Percentiles rank a stretch among this genome's conserved stretches.
Evolutionary conservation across 1,140 invertebrate genomes (phyloP).

Genomic region (Limonius californicus): DNA sequence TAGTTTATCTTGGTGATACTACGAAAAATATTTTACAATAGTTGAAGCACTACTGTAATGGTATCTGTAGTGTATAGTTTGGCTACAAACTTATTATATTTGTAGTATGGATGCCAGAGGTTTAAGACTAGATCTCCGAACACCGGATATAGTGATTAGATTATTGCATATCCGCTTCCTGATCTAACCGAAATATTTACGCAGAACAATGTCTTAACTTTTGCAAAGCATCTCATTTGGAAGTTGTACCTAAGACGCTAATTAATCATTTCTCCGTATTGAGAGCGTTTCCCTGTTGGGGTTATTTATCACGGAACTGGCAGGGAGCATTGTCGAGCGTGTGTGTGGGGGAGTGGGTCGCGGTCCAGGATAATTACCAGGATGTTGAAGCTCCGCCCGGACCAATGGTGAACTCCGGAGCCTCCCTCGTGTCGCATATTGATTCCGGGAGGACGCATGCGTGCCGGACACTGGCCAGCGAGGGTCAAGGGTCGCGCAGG

Average conservation of each 20-base stretch:
- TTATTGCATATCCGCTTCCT: background rate
- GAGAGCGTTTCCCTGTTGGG: conserved; percentile 45
- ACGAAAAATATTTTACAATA: too few species aligned
- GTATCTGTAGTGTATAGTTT: too few species aligned
- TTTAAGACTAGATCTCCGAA: too few species aligned
- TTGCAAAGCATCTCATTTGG: conserved; percentile 9
- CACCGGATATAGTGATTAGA: too few species aligned
- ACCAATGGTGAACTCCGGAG: conserved; percentile 32
- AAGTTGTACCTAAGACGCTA: conserved; percentile 33
- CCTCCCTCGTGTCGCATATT: conserved; percentile 22
- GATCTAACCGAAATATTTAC: background rate
- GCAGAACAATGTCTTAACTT: conserved; percentile 8
- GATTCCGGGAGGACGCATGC: conserved; percentile 32
- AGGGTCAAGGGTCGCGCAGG: conserved; percentile 25
- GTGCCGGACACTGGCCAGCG: conserved; percentile 36
- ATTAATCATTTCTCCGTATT: conserved; percentile 46
- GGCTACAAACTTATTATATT: too few species aligned
- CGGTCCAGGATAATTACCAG: conserved; percentile 45
- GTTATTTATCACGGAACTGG: conserved; percentile 40
- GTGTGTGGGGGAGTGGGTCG: conserved; percentile 29
- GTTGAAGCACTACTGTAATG: too few species aligned
- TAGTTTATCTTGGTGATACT: too few species aligned
- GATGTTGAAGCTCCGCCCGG: conserved; percentile 40
- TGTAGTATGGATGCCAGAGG: too few species aligned
- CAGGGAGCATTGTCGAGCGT: conserved; percentile 27